Percentiles rank a stretch among this genome's conserved stretches.
Evolutionary conservation across 2,888 invertebrate species (phyloP).

Genomic region (Drosophila villosipedis): DNA sequence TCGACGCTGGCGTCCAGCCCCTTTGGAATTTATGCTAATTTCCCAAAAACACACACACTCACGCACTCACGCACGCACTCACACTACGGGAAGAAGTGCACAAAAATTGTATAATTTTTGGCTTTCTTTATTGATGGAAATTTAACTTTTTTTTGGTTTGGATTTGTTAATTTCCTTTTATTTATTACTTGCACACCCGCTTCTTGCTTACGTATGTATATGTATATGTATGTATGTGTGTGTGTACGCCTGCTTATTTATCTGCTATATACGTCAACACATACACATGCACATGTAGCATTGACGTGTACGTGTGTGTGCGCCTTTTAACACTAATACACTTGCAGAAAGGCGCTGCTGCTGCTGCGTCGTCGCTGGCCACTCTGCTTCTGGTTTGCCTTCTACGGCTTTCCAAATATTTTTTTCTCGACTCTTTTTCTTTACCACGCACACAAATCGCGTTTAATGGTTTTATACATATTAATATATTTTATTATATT

Average conservation of each 20-base stretch:
- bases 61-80: slow-evolving; percentile 19
- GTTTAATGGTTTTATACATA: slow-evolving; percentile 19
- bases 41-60: slow-evolving; percentile 45
- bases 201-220: slow-evolving; percentile 36
- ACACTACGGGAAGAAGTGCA: slow-evolving; percentile 44
- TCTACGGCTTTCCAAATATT: slow-evolving; percentile 59
- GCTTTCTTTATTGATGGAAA: slow-evolving; percentile 35
- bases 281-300: slow-evolving; percentile 13
- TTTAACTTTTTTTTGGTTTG: slow-evolving; percentile 65
- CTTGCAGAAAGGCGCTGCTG: slow-evolving; percentile 65
- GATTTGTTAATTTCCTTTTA: slow-evolving; percentile 52
- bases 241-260: slow-evolving; percentile 45
- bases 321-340: slow-evolving; percentile 69
- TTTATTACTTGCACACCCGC: slow-evolving; percentile 39
- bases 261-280: slow-evolving; percentile 40
- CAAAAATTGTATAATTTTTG: slow-evolving; percentile 51
- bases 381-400: slow-evolving; percentile 54
- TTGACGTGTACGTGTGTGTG: slow-evolving; percentile 27
- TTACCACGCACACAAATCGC: slow-evolving; percentile 41
- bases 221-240: slow-evolving; percentile 19
- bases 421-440: slow-evolving; percentile 24
- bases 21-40: slow-evolving; percentile 67
- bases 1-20: slow-evolving; percentile 55
- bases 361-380: slow-evolving; percentile 51
- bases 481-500: slow-evolving; percentile 38